Evolutionary conservation across 1,140 invertebrate species (phyloP).

Genomic region (Mesaphorura yosii): DNA sequence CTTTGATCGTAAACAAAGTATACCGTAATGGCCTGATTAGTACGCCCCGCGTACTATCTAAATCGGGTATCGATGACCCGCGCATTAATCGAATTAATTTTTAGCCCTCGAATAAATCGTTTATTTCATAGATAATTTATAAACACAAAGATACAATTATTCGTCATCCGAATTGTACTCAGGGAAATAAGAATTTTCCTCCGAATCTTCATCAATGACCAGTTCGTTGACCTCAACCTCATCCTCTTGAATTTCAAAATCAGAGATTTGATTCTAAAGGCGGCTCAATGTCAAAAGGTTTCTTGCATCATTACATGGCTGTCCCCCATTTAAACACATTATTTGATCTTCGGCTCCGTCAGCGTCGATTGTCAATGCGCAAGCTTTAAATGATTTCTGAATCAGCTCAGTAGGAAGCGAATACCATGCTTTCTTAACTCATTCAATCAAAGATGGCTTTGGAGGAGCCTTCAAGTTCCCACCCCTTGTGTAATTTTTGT

Average conservation of each 20-base stretch:
- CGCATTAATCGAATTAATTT: too few species aligned
- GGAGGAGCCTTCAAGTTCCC: slow-evolving; percentile 6
- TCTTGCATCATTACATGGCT: not conserved
- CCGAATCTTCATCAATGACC: not conserved
- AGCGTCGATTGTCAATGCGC: not conserved
- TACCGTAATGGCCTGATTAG: too few species aligned
- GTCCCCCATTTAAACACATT: slow-evolving; percentile 1
- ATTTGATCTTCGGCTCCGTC: slow-evolving; percentile 14
- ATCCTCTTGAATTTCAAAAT: not conserved
- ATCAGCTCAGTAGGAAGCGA: slow-evolving; percentile 7
- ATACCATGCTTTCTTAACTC: slow-evolving; percentile 9
- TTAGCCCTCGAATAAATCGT: too few species aligned
- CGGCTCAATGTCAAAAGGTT: not conserved
- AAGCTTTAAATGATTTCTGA: slow-evolving; percentile 10
- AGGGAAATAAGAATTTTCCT: too few species aligned
- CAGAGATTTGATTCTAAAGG: not conserved
- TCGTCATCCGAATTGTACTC: too few species aligned
- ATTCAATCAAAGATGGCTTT: not conserved
- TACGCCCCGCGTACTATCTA: too few species aligned
- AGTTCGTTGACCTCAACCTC: not conserved
- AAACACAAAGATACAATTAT: too few species aligned
- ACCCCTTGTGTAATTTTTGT: slow-evolving; percentile 5
- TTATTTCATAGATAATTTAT: too few species aligned
- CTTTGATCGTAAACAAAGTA: too few species aligned
- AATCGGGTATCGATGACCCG: too few species aligned